Base-by-base conservation (phyloP, 2,113 vertebrate genomes). In the Leptocoma aspasia region DNA sequence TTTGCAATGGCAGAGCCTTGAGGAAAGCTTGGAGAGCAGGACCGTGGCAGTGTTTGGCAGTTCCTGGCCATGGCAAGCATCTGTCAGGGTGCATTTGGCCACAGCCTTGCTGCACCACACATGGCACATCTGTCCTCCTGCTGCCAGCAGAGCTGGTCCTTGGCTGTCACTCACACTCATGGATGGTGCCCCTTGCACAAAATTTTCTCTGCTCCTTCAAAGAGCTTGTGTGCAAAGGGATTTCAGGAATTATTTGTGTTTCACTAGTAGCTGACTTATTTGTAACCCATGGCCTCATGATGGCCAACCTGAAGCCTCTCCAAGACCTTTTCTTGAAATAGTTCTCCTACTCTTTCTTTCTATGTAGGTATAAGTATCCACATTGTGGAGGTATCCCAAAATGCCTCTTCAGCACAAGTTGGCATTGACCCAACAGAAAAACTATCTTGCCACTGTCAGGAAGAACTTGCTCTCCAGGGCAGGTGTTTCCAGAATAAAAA, bases 61-160 rank as follows among this genome's bases (percentile, higher is more conserved):
- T 20, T 86, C 13, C 63, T 57, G n/a, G 64, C 33, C 35, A 4
- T 31, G n/a, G 57, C 18, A 61, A 37, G 44, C 4, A 3, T 42
- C 35, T 0, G 0, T n/a, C 15, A 4, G 30, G 13, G 20, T 39
- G 24, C 2, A 4, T 54, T 73, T 9, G 4, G 23, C 31, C 52
- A 11, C 47, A 42, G 66, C 23, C 35, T 41, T 68, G 47, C 53
- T 60, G 28, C 33, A 47, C 6, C 27, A 39, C 6, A 2, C 10
- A 0, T 15, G 22, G 50, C 39, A 52, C 7, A 1, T 30, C 44
- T 4, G 1, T 77, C 57, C 35, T 80, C 33, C 52, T 66, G 49
- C 52, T 45, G 18, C 64, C 52, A 31, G n/a, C 44, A 41, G 33
- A 10, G 8, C 56, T 57, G 68, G 39, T 44, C 42, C 26, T 68